These are phyloP conservation scores for Acanthopleura granulata DNA, from an alignment of 2,888 invertebrate genomes.

Conservation along the genomic window DNA sequence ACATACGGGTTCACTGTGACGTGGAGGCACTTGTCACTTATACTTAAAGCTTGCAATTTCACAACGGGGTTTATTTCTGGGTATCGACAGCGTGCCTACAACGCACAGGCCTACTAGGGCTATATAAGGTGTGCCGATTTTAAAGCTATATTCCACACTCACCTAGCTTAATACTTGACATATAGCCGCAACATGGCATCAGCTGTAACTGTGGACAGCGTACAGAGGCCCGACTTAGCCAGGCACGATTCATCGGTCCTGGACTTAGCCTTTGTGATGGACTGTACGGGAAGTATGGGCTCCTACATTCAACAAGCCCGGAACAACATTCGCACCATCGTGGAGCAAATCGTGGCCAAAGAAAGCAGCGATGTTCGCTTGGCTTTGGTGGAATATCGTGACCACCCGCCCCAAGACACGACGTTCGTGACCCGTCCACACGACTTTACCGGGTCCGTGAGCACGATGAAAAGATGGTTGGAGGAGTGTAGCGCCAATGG, in stretches of 20 bases:
- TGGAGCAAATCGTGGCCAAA: slow-evolving; percentile 57
- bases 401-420: slow-evolving; percentile 61
- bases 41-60: too few relatives aligned
- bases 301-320: slow-evolving; percentile 55
- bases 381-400: slow-evolving; percentile 62
- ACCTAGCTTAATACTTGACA: too few relatives aligned
- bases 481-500: slow-evolving; percentile 50
- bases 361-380: slow-evolving; percentile 60
- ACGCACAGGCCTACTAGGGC: too few relatives aligned
- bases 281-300: slow-evolving; percentile 63
- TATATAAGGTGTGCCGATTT: too few relatives aligned
- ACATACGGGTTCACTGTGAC: too few relatives aligned
- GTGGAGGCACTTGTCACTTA: too few relatives aligned
- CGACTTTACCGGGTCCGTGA: slow-evolving; percentile 58
- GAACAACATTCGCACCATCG: slow-evolving; percentile 57
- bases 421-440: slow-evolving; percentile 57
- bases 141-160: too few relatives aligned
- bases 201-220: too few relatives aligned
- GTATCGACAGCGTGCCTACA: too few relatives aligned
- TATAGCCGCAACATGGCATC: too few relatives aligned
- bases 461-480: slow-evolving; percentile 57
- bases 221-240: background rate
- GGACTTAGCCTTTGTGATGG: slow-evolving; percentile 64
- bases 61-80: too few relatives aligned
- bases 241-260: slow-evolving; percentile 31